Conservation (phyloP, 2,113 vertebrate genomes). For the Atractosteus spatula region DNA sequence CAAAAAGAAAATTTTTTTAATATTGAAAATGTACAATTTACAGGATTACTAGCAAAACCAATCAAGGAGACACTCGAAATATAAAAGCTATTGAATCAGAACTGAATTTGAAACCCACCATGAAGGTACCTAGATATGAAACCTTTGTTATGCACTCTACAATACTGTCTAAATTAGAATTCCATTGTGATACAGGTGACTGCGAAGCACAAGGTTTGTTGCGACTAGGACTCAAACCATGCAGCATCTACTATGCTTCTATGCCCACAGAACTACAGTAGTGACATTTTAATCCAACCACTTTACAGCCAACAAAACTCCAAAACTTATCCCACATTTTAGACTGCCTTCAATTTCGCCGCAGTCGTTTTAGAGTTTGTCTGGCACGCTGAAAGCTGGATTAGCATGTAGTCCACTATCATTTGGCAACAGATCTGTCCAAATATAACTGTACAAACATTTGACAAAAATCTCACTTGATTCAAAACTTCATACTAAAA, state of each 20-base stretch:
- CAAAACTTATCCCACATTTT: not conserved
- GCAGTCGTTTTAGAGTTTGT: not conserved
- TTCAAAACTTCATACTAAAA: slow-evolving; percentile 76
- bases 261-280: slow-evolving; percentile 43
- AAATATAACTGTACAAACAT: slow-evolving; percentile 71
- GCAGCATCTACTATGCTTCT: slow-evolving; percentile 40
- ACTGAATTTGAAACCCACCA: slow-evolving; percentile 74
- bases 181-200: slow-evolving; percentile 62
- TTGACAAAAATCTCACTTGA: slow-evolving; percentile 66
- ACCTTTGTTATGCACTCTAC: slow-evolving; percentile 59
- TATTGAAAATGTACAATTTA: slow-evolving; percentile 91
- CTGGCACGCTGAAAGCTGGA: slow-evolving; percentile 37
- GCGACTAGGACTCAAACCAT: slow-evolving; percentile 49
- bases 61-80: slow-evolving; percentile 81
- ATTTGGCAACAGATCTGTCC: slow-evolving; percentile 76
- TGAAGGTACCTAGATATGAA: slow-evolving; percentile 64
- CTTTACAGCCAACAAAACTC: slow-evolving; percentile 23
- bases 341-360: not conserved
- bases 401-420: slow-evolving; percentile 61
- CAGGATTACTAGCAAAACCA: slow-evolving; percentile 86
- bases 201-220: slow-evolving; percentile 59
- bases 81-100: slow-evolving; percentile 77
- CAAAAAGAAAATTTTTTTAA: slow-evolving; percentile 80
- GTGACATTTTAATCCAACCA: slow-evolving; percentile 31
- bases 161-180: slow-evolving; percentile 56